Evolutionary conservation across 1,140 invertebrate species (phyloP).

Genomic region (Globodera rostochiensis): DNA sequence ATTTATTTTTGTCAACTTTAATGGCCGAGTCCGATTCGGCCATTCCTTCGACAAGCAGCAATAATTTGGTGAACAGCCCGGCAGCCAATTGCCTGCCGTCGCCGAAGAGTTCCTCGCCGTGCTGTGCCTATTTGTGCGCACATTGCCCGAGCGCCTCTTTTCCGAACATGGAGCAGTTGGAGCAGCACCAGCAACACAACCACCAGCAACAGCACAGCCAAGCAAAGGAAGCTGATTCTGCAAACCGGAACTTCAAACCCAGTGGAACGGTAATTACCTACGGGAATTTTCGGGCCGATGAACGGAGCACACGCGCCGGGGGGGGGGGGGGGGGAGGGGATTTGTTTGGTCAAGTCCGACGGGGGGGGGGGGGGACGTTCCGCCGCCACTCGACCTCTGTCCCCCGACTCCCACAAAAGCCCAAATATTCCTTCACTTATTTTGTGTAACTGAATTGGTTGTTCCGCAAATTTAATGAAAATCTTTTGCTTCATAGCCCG

Average conservation of each 20-base stretch:
- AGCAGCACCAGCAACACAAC: conserved; percentile 15
- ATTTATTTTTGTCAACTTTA: background rate
- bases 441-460: no score
- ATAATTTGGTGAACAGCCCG: background rate
- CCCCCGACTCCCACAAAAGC: background rate
- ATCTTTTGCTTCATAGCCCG: background rate
- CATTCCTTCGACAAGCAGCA: background rate
- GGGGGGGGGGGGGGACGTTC: background rate
- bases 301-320: no score
- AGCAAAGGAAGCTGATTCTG: background rate
- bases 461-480: background rate
- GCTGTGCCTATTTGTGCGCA: conserved; percentile 22
- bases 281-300: no score
- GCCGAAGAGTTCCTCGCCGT: background rate
- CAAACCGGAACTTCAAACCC: background rate
- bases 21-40: background rate
- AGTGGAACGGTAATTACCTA: no score
- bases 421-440: no score
- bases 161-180: conserved; percentile 18
- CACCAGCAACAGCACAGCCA: conserved; percentile 17
- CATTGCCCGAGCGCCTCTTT: conserved; percentile 20
- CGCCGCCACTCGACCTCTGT: background rate
- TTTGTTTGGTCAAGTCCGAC: background rate
- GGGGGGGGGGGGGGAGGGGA: background rate
- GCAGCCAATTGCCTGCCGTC: background rate